phyloP scores from a whole-genome alignment of 2,888 invertebrate species.

The Drosophila flavopinicola region DNA sequence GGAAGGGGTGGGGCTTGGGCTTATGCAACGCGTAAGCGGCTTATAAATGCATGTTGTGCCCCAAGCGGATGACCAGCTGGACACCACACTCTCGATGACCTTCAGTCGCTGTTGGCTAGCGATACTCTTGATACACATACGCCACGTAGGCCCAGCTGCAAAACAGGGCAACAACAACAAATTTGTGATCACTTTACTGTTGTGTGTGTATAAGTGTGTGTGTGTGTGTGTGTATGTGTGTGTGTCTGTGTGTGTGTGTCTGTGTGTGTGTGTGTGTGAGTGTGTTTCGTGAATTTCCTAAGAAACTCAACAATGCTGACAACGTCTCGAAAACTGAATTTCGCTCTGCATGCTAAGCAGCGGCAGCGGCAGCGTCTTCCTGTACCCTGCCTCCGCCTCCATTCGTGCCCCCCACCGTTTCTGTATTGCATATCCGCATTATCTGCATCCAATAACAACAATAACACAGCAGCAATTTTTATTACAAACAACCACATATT shows the following conservation, averaged over 20 bases:
- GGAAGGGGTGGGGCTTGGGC: too few species aligned
- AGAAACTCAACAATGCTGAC: constrained; percentile 51
- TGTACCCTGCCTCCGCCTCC: neutral
- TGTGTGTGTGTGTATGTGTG: too few species aligned
- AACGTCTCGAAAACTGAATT: constrained; percentile 35
- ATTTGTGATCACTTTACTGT: neutral
- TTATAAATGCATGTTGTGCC: constrained; percentile 31
- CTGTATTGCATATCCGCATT: constrained; percentile 39
- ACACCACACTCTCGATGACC: constrained; percentile 28
- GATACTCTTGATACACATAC: constrained; percentile 39
- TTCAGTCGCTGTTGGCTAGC: constrained; percentile 38
- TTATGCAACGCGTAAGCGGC: constrained; percentile 42
- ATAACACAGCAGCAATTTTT: constrained; percentile 15
- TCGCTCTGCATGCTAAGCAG: constrained; percentile 51
- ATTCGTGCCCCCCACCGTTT: neutral
- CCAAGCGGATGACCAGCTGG: constrained; percentile 20
- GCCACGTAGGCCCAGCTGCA: constrained; percentile 43
- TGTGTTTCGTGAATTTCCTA: constrained; percentile 35
- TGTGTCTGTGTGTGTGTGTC: too few species aligned
- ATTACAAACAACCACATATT: constrained; percentile 7
- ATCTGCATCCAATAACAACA: constrained; percentile 36
- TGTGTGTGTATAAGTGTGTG: too few species aligned
- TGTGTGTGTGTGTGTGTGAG: too few species aligned
- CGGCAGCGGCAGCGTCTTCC: constrained; percentile 12
- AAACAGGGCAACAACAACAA: constrained; percentile 14